Percentiles rank a stretch among this genome's conserved stretches.
Evolutionary conservation across 2,888 invertebrate genomes (phyloP).

Genomic region (Chloromyia formosa): DNA sequence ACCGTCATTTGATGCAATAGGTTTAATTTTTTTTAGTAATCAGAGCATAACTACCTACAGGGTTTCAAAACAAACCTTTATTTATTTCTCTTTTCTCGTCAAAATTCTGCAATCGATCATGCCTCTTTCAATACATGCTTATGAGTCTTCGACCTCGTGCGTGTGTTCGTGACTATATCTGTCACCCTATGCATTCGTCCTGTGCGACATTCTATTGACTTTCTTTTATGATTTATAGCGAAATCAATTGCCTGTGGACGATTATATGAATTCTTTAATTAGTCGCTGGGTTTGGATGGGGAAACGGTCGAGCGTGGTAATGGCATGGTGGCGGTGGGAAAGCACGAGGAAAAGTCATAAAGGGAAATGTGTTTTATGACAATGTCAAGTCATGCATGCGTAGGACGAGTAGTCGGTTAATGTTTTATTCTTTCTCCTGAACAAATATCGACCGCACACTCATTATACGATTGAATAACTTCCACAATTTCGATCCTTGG

Average conservation of each 20-base stretch:
- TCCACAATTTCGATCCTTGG: neutral
- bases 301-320: neutral
- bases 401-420: neutral
- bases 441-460: too few relatives aligned
- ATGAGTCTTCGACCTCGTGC: too few relatives aligned
- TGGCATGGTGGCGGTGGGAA: neutral
- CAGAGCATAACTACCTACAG: too few relatives aligned
- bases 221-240: constrained; percentile 41
- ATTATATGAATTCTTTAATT: constrained; percentile 42
- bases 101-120: too few relatives aligned
- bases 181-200: too few relatives aligned
- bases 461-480: neutral
- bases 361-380: constrained; percentile 20
- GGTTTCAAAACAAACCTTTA: too few relatives aligned
- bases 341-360: neutral
- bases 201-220: too few relatives aligned
- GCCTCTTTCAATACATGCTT: too few relatives aligned
- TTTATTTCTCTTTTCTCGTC: too few relatives aligned
- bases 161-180: too few relatives aligned
- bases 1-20: too few relatives aligned
- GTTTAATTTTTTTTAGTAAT: too few relatives aligned
- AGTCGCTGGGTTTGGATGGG: constrained; percentile 13
- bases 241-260: constrained; percentile 38
- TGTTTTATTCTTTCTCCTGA: neutral
- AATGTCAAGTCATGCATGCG: neutral